These are phyloP conservation scores for Temnothorax longispinosus DNA, from an alignment of 1,140 invertebrate genomes.

Conservation along the genomic window DNA sequence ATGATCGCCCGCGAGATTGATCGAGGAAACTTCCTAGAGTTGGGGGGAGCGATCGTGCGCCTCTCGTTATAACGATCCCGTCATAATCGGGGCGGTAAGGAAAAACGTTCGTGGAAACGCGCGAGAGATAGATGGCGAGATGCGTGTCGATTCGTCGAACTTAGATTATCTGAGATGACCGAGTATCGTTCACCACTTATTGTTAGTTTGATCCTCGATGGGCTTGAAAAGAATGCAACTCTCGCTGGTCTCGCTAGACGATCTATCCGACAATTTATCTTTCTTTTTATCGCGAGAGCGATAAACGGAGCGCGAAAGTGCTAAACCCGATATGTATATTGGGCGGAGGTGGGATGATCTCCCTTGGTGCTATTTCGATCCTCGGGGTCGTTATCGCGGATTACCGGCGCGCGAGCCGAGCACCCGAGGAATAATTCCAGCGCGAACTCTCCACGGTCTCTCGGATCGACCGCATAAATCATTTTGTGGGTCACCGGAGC, in stretches of 20 bases:
- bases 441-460: slow-evolving; percentile 36
- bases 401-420: slow-evolving; percentile 4
- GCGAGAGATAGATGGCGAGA: background rate
- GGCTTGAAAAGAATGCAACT: background rate
- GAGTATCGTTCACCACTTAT: background rate
- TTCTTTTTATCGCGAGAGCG: background rate
- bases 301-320: background rate
- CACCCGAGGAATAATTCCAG: slow-evolving; percentile 50
- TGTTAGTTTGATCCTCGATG: background rate
- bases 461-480: slow-evolving; percentile 53
- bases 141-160: background rate
- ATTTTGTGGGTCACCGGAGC: slow-evolving; percentile 60
- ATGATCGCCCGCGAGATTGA: background rate
- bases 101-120: background rate
- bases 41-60: background rate
- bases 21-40: background rate
- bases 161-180: no score
- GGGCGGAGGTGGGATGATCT: slow-evolving; percentile 1
- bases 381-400: slow-evolving; percentile 37
- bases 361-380: slow-evolving; percentile 34
- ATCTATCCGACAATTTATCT: background rate
- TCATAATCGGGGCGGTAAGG: slow-evolving; percentile 4
- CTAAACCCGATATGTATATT: background rate
- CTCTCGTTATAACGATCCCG: no score
- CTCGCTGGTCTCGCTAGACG: background rate